Evolutionary conservation across 30 jellyfish, hydroid and myxozoan genomes (phyloP).

Genomic region (Chironex yamaguchii): DNA sequence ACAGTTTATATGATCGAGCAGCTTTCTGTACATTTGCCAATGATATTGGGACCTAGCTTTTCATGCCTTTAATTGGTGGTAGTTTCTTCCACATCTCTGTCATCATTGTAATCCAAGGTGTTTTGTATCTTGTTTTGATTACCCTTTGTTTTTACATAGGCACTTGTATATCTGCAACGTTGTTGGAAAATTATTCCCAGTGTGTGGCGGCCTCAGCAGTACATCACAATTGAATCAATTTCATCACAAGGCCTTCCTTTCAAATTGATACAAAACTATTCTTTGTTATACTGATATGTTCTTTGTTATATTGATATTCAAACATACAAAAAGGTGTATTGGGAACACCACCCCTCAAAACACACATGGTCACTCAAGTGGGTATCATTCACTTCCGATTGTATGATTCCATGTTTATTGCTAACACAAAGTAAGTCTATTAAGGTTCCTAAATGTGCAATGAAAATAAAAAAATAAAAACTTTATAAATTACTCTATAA

Average conservation of each 20-base stretch:
- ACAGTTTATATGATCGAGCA: slow-evolving; percentile 53
- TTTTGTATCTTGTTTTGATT: slow-evolving; percentile 44
- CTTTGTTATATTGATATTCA: slow-evolving; percentile 56
- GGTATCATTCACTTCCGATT: too few relatives aligned
- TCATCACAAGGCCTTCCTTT: slow-evolving; percentile 63
- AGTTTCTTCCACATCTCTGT: slow-evolving; percentile 57
- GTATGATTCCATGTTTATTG: too few relatives aligned
- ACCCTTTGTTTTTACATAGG: slow-evolving; percentile 47
- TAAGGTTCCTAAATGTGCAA: too few relatives aligned
- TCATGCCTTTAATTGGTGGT: slow-evolving; percentile 57
- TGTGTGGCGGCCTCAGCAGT: slow-evolving; percentile 43
- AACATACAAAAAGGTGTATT: slow-evolving; percentile 23
- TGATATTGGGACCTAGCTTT: slow-evolving; percentile 48
- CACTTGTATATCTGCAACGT: slow-evolving; percentile 62
- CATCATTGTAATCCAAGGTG: slow-evolving; percentile 49
- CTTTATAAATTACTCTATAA: too few relatives aligned
- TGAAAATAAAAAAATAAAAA: too few relatives aligned
- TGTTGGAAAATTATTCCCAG: slow-evolving; percentile 53
- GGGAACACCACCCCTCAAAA: slow-evolving; percentile 50
- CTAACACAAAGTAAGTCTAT: too few relatives aligned
- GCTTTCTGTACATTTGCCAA: slow-evolving; percentile 58
- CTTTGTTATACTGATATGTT: slow-evolving; percentile 45
- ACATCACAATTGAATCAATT: slow-evolving; percentile 28
- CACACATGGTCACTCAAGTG: slow-evolving; percentile 67
- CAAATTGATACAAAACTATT: slow-evolving; percentile 45